Evolutionary conservation across 2,113 vertebrate species (phyloP), one percentile per base, ranked within the genome.

Genomic region (Zapornia atra): DNA sequence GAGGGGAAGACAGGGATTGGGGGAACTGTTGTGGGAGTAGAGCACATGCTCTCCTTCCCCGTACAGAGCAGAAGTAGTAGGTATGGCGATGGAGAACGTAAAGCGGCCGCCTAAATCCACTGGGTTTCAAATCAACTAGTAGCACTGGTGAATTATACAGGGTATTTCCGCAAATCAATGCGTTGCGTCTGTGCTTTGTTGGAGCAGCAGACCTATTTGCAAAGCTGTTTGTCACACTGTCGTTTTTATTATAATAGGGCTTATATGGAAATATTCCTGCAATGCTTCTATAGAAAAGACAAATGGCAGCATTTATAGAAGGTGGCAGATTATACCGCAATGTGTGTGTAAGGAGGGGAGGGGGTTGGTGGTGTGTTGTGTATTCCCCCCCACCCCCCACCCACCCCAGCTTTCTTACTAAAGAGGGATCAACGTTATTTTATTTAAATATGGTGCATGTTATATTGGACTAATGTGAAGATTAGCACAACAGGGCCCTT

Each of bases 181-280:
- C 48, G 75, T 80, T 91, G 78, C 6, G 46, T 81, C 90, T 79
- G 68, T 78, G 91, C 80, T 94, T 95, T 90, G 91, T 59, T 86
- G 90, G 60, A 96, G 90, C 65, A 90, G 91, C 75, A 76, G 76
- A 88, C 95, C 92, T 75, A 79, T 97, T 96, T 96, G 88, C 91
- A 76, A 83, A 94, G 92, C 91, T 95, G 94, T 95, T 96, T 96
- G 94, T 94, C 79, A 97, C 83, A 42, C 73, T 92, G 90, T 92
- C 59, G 20, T 82, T 96, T 96, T 96, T 93, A 91, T 95, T 94
- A 86, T 94, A 84, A 92, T 90, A 85, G 86, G 76, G 44, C 90
- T 96, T 84, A 91, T 88, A 88, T 95, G 90, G 95, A 96, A 96
- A 94, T 91, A 95, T 71, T 95, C 75, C 87, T 88, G 84, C 91